Evolutionary conservation across 2,888 invertebrate genomes (phyloP).

Genomic region (Aporophyla lueneburgensis): DNA sequence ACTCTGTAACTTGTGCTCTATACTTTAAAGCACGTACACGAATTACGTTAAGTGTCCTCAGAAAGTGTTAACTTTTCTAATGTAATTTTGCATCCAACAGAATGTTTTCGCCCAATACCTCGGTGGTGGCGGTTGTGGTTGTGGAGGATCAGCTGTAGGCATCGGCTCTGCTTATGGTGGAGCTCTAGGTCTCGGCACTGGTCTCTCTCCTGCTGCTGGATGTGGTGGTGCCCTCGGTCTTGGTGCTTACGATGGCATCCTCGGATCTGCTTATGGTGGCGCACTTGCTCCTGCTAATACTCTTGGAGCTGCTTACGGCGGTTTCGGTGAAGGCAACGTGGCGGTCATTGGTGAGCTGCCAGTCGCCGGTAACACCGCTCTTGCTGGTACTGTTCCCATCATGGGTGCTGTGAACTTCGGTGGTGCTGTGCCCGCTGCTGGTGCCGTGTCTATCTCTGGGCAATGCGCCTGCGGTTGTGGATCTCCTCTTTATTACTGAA

Average conservation of each 20-base stretch:
- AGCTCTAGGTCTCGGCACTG: neutral
- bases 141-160: too few relatives aligned
- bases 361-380: constrained; percentile 48
- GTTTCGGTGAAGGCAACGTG: constrained; percentile 71
- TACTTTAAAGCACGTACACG: neutral
- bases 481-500: neutral
- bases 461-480: constrained; percentile 26
- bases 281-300: too few relatives aligned
- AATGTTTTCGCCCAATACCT: too few relatives aligned
- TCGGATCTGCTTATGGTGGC: neutral
- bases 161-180: neutral
- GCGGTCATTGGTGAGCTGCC: constrained; percentile 69
- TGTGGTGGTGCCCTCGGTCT: neutral
- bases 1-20: neutral
- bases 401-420: constrained; percentile 67
- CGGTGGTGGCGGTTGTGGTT: too few relatives aligned
- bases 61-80: too few relatives aligned
- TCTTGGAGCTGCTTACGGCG: neutral
- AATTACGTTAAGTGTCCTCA: too few relatives aligned
- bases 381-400: constrained; percentile 63
- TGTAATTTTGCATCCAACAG: too few relatives aligned
- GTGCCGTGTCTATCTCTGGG: constrained; percentile 12
- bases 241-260: neutral
- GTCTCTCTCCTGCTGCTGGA: neutral
- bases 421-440: constrained; percentile 1